Evolutionary conservation across 37 sponge, comb jelly and placozoan genomes (phyloP), one percentile per base, ranked within the genome.

Genomic region (Ianthella basta): DNA sequence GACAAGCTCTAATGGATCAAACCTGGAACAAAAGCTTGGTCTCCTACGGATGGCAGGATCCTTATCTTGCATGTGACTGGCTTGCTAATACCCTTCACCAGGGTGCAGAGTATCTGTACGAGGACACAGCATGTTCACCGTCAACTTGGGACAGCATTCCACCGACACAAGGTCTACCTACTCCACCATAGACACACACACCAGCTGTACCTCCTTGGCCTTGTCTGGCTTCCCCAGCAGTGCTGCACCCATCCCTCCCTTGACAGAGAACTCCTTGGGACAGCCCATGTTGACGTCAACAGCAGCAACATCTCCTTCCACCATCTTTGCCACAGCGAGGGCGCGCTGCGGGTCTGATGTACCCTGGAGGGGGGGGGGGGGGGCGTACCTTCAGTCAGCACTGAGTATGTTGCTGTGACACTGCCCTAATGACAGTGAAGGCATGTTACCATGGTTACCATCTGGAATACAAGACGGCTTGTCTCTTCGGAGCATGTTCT

Each of bases 251-350:
- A 99, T 99, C 6, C 98, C 98, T 39, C 98, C 98, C 81, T 98
- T 96, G 16, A 95, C 74, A 21, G 99, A 99, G 86, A 91, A 99
- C 38, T 93, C 93, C 87, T 99, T 99, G 37, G 99, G 99, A 80
- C 99, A 99, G 39, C 99, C 99, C 99, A 99, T 99, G 91, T 99
- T 99, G 33, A 99, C 89, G 72, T 99, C 99, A 67, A 99, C 93
- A 32, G 95, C 99, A 57, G 99, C 95, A 0, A 98, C 96, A 82
- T 98, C 96, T 29, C 67, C 85, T 90, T 87, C 90, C 88, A 94
- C 87, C 50, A 97, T 38, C 80, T 85, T 82, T 19, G 95, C 92
- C 41, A 83, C 70, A 29, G 86, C 80, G 19, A 91, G 72, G 29
- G 97, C 97, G 50, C 92, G 86, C 19, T 87, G 85, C 13, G 91